A percentile compares a stretch with the other conserved stretches of the same genome.
Evolutionary conservation across 2,113 vertebrate species (phyloP).

Genomic region (Columba janthina): DNA sequence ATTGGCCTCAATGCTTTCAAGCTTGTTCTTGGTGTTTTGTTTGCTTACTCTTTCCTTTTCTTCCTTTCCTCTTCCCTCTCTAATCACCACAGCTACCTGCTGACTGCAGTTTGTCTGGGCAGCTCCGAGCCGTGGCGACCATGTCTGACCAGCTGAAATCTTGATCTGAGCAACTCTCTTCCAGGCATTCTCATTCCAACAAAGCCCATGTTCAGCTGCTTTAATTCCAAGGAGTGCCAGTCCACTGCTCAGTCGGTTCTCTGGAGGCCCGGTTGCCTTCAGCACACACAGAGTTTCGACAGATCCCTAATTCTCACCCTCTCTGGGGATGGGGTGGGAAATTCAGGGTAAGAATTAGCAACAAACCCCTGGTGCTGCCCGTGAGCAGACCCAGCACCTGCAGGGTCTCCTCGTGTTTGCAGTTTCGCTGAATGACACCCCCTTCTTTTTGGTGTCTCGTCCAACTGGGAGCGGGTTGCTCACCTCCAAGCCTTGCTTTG

Average conservation of each 20-base stretch:
- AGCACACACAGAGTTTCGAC: neutral
- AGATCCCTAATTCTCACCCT: neutral
- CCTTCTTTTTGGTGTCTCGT: neutral
- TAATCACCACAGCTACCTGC: neutral
- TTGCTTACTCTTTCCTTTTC: neutral
- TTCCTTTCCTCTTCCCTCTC: neutral
- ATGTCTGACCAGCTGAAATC: conserved; percentile 46
- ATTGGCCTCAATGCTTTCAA: neutral
- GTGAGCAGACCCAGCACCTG: neutral
- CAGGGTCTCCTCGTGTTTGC: neutral
- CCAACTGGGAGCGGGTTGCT: neutral
- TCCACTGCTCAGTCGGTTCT: neutral
- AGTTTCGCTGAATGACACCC: neutral
- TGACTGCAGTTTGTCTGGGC: neutral
- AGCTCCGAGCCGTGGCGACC: neutral
- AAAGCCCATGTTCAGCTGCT: conserved; percentile 6
- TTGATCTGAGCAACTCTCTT: conserved; percentile 57
- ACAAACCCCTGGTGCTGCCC: neutral
- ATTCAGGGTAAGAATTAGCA: neutral
- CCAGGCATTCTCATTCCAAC: conserved; percentile 64
- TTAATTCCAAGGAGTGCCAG: neutral
- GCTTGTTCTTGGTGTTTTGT: neutral
- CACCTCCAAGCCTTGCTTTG: neutral
- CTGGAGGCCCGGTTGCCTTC: neutral
- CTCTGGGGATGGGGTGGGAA: neutral